Evolutionary conservation across 2,888 invertebrate genomes (phyloP).

Genomic region (Zygogramma bicolorata): DNA sequence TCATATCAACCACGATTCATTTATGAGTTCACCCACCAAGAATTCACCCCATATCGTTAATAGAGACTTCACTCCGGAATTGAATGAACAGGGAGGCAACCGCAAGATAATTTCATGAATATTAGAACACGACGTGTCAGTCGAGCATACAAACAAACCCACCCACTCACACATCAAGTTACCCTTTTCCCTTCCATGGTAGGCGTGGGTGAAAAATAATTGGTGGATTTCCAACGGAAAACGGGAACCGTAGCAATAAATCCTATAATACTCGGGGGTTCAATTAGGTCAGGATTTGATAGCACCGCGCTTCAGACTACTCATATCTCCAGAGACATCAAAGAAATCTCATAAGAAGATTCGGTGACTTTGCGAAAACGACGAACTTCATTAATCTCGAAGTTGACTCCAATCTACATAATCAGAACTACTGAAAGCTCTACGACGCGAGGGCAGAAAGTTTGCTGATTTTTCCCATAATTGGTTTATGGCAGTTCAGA

Average conservation of each 20-base stretch:
- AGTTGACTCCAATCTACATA: background rate
- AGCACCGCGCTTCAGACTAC: background rate
- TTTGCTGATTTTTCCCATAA: background rate
- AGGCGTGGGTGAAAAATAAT: background rate
- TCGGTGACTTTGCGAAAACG: background rate
- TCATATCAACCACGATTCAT: too few species aligned
- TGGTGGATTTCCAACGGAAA: conserved; percentile 4
- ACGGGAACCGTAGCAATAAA: background rate
- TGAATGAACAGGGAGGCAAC: background rate
- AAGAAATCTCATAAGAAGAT: background rate
- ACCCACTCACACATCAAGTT: background rate
- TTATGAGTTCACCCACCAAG: too few species aligned
- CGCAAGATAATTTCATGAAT: background rate
- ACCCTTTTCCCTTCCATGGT: background rate
- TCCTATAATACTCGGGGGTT: background rate
- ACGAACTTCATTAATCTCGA: background rate
- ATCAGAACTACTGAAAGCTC: background rate
- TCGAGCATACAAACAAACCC: background rate
- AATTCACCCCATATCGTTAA: background rate
- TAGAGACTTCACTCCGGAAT: background rate
- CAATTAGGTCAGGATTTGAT: conserved; percentile 4
- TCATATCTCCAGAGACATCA: background rate
- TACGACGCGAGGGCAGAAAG: background rate
- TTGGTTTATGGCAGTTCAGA: background rate
- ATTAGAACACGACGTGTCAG: background rate